Base-by-base conservation (phyloP, 2,113 vertebrate species). In the cattle (Bos taurus) region DNA sequence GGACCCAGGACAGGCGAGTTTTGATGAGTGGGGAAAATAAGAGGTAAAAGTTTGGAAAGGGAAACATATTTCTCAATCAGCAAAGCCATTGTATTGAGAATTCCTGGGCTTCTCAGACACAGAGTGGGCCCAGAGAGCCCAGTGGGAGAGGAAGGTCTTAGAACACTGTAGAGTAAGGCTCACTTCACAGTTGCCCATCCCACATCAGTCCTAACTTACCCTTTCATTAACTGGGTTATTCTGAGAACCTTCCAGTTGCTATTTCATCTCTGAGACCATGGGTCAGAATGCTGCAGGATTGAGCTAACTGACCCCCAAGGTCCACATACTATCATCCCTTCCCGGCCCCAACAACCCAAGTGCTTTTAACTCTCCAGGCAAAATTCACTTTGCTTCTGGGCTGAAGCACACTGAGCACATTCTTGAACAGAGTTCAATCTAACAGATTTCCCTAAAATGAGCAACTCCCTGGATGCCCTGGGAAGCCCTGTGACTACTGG, bases 381-480 rank as follows among this genome's bases (percentile, higher is more conserved):
- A 59, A 97, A 97, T 93, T 93, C 64, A 92, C 96, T 97, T 95
- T 94, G 93, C 97, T 98, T 87, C 86, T 95, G 94, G 60, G 46
- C 56, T 97, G 90, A 94, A 94, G 80, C 43, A 64, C 25, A 81
- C 43, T 88, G 96, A 97, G 97, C 98, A 97, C 97, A 98, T 98
- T 98, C 98, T 97, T 98, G 98, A 98, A 98, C 78, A 56, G 95
- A 97, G 94, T 98, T 98, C 98, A 98, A 97, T 98, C 97, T 98
- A 90, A 97, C 97, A 98, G 93, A 97, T 98, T 98, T 97, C 98
- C 98, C 98, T 98, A 95, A 97, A 98, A 98, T 96, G 88, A 98
- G 98, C 81, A 96, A 90, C 95, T 97, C 96, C 93, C 95, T 98
- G 98, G 96, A 97, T 97, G 97, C 95, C 97, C 97, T 96, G 96